Base-by-base conservation (phyloP, 2,113 vertebrate species). In the Oryctolagus cuniculus region DNA sequence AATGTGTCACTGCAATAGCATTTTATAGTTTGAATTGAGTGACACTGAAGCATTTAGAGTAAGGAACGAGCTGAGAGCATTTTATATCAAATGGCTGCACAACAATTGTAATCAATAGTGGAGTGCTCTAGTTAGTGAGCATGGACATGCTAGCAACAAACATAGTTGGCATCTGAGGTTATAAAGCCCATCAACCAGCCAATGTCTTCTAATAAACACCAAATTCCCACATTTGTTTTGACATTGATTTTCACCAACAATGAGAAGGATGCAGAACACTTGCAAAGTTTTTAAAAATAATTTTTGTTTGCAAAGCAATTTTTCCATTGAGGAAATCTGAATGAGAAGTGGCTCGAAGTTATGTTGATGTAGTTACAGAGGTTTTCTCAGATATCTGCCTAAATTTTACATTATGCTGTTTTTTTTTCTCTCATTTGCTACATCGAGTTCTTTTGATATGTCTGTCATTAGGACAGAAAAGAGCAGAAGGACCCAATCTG, bases 1-100 rank as follows among this genome's bases (percentile, higher is more conserved):
- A 88, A 29, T 58, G 29, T 91, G 94, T 87, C 93, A 95, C 70
- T 93, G 74, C 27, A 90, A n/a, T 92, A 58, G 81, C 72, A 87
- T 77, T 90, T 77, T 53, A 44, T 61, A 29, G 44, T 67, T 91
- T 86, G 93, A 95, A 86, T 13, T 78, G 82, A 51, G 29, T 81
- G 84, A 79, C 55, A 66, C 0, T n/a, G 94, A 78, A 77, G 44
- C 64, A 77, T 58, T 58, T 87, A 94, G 70, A 95, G 74, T 91
- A 86, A 94, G 82, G 78, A 80, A 44, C 88, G 83, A 55, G 55
- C 51, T 4, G 58, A 58, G 36, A 44, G 36, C 53, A 22, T 94
- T 93, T 87, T 78, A 38, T 27, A 55, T 64, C 83, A 82, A 95
- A 58, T 69, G 58, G 81, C 31, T 36, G n/a, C 4, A 17, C 25